phyloP scores from a whole-genome alignment of 2,113 vertebrate species.

The Leucopsar rothschildi region DNA sequence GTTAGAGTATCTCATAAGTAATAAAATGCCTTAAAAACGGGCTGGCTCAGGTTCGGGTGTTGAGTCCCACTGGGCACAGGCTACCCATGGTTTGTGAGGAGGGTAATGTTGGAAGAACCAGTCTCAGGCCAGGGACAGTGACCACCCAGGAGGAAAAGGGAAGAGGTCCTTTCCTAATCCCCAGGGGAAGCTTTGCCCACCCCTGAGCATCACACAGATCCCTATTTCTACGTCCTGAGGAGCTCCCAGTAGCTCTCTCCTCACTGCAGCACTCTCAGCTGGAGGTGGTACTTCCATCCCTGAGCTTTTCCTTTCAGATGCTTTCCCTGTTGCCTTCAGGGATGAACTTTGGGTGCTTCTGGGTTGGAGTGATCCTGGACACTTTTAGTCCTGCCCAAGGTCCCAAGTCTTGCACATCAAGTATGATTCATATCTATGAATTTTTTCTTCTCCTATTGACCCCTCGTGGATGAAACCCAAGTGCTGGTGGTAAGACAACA shows the following conservation, averaged over 20 bases:
- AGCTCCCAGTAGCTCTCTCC: not conserved
- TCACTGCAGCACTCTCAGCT: not conserved
- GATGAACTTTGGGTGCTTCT: not conserved
- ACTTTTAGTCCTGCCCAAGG: not conserved
- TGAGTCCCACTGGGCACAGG: fast-evolving
- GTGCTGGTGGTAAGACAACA: not conserved
- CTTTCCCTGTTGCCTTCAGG: not conserved
- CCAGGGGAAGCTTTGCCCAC: not conserved
- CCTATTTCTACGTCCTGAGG: not conserved
- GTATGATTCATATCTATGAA: not conserved
- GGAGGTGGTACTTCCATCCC: fast-evolving
- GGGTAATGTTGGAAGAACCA: not conserved
- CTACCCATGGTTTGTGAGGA: not conserved
- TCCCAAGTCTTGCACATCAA: not conserved
- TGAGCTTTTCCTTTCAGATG: not conserved
- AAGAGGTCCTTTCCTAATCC: not conserved
- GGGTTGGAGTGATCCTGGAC: not conserved
- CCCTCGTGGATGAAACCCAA: not conserved
- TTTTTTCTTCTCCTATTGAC: not conserved
- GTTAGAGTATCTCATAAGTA: not conserved
- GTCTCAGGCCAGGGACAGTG: not conserved
- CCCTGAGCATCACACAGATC: not conserved
- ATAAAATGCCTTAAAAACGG: not conserved
- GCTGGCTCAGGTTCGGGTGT: not conserved
- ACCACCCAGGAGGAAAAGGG: not conserved